Base-by-base conservation (phyloP, 2,113 vertebrate genomes). In the Tricholaema leucomelas region DNA sequence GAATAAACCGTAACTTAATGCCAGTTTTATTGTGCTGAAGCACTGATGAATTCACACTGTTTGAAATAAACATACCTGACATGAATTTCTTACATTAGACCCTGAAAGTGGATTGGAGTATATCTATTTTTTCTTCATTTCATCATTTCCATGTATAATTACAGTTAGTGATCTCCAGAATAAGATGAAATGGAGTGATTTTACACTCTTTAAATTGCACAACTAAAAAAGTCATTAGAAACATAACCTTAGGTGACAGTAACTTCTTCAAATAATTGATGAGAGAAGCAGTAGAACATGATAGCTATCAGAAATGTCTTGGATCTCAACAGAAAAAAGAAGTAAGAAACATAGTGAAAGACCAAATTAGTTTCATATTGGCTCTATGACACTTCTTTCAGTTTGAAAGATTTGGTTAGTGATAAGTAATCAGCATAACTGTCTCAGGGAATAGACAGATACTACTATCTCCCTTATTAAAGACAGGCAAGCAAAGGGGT, bases 171-270 rank as follows among this genome's bases (percentile, higher is more conserved):
- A 85, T 87, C 90, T 89, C 50, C 42, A 87, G 85, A 88, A 87
- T 64, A 92, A 89, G 81, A 88, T 91, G 81, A 92, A 96, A 91
- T 93, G 20, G 64, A 94, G 79, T 88, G 60, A 88, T 90, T 85
- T 93, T 88, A 59, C 65, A 87, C 55, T 65, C 83, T 77, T 91
- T 84, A 92, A 96, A 96, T 94, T 94, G 65, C 58, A 85, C 64
- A 94, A 89, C 93, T 93, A 91, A 95, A 95, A 95, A 91, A 91
- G 92, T 85, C 4, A 87, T 93, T 96, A 91, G 89, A 86, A 91
- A 94, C 8, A 2, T 90, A 93, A 87, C 91, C 75, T 78, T 84
- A 80, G 79, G 86, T 90, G 78, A 80, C 88, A 95, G 69, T 85
- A 92, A 73, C 54, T 81, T 86, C 76, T 96, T 92, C 60, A 82